These are phyloP conservation scores for Ctenopoma multispine DNA, from an alignment of 2,797 vertebrate species.

Conservation along the genomic window DNA sequence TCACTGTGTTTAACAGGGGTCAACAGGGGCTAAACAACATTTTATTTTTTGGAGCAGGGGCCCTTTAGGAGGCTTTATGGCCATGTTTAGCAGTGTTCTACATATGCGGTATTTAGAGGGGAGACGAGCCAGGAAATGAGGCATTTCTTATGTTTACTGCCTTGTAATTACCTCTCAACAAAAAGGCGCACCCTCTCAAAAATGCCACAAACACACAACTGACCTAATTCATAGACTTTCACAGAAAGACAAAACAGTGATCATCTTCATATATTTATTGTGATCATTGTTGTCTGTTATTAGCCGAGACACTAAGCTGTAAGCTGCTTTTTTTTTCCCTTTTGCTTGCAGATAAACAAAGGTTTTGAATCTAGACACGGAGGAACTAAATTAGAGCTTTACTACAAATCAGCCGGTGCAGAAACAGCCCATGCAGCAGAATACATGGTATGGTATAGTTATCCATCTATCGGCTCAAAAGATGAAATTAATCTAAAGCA, in stretches of 20 bases:
- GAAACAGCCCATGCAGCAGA: constrained; percentile 50
- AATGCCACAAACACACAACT: constrained; percentile 31
- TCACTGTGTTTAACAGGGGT: background rate
- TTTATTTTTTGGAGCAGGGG: no score
- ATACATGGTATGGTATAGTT: constrained; percentile 17
- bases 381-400: constrained; percentile 34
- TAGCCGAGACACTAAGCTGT: constrained; percentile 32
- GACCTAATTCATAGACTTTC: constrained; percentile 7
- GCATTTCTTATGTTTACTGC: constrained; percentile 56
- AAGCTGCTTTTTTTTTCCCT: constrained; percentile 1
- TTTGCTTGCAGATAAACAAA: constrained; percentile 16
- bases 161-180: constrained; percentile 72
- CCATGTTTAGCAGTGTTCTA: background rate
- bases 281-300: constrained; percentile 20
- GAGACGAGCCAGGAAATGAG: constrained; percentile 58
- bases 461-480: constrained; percentile 33
- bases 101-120: constrained; percentile 37
- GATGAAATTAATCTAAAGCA: constrained; percentile 27
- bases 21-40: background rate
- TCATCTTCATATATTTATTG: constrained; percentile 56
- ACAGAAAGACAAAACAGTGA: background rate
- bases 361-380: constrained; percentile 25
- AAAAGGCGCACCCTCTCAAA: constrained; percentile 62
- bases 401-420: constrained; percentile 39
- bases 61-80: background rate